Evolutionary conservation across 23 tunicate species (phyloP).

Genomic region (Halocynthia roretzi): DNA sequence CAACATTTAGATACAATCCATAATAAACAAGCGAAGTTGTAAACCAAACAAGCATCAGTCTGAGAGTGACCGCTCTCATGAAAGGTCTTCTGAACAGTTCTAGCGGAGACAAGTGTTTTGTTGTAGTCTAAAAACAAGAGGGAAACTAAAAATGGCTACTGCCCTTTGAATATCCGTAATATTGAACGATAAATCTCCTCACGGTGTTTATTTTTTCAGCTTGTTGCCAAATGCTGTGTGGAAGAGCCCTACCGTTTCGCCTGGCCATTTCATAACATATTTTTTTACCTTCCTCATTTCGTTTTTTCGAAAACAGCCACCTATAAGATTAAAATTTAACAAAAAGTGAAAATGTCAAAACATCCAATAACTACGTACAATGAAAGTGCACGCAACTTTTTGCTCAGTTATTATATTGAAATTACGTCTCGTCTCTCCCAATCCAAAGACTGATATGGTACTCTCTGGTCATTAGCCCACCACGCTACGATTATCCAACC

Average conservation of each 20-base stretch:
- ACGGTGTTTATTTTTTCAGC: conserved; percentile 37
- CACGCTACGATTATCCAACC: too few relatives aligned
- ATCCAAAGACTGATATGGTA: too few relatives aligned
- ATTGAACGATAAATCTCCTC: background rate
- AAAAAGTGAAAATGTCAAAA: too few relatives aligned
- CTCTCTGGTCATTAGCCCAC: too few relatives aligned
- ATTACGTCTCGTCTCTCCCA: too few relatives aligned
- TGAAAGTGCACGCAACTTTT: too few relatives aligned
- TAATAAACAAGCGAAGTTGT: conserved; percentile 84
- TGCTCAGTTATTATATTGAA: too few relatives aligned
- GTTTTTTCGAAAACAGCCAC: conserved; percentile 74
- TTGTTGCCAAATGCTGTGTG: conserved; percentile 53
- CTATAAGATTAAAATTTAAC: conserved; percentile 18
- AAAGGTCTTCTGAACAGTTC: conserved; percentile 53
- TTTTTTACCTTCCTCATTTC: conserved; percentile 38
- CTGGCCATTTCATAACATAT: conserved; percentile 55
- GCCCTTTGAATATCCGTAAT: too few relatives aligned
- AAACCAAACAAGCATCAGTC: conserved; percentile 89
- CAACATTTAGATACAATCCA: conserved; percentile 80
- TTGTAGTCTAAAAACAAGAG: background rate
- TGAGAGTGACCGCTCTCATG: conserved; percentile 66
- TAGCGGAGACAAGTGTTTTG: background rate
- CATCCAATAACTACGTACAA: too few relatives aligned
- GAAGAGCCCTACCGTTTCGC: conserved; percentile 46
- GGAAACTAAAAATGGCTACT: too few relatives aligned